Percentiles rank a stretch among this genome's conserved stretches.
Evolutionary conservation across 1,140 invertebrate species (phyloP).

Genomic region (Macrobrachium nipponense): DNA sequence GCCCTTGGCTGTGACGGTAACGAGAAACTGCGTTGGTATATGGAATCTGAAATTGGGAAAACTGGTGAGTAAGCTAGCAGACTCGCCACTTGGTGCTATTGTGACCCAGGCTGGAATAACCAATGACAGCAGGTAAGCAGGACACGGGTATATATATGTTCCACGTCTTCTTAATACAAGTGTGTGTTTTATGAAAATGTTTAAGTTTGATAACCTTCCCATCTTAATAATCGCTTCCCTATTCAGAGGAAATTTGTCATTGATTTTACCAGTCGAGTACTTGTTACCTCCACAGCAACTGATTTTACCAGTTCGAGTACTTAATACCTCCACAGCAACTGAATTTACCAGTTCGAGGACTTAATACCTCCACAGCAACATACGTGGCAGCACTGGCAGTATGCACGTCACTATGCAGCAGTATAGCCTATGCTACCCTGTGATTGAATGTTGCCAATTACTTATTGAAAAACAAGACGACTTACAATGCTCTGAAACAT

Average conservation of each 20-base stretch:
- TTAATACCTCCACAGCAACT: too few relatives aligned
- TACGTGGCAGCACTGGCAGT: neutral
- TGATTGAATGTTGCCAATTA: too few relatives aligned
- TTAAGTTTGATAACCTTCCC: too few relatives aligned
- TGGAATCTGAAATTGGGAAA: conserved; percentile 93
- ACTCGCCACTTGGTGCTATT: conserved; percentile 92
- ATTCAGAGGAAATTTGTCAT: too few relatives aligned
- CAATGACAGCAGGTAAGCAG: conserved; percentile 78
- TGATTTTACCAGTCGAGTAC: too few relatives aligned
- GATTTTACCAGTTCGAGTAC: too few relatives aligned
- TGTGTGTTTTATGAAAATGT: neutral
- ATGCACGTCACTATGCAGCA: neutral
- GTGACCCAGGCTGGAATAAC: conserved; percentile 93
- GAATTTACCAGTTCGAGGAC: too few relatives aligned
- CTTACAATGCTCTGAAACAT: too few relatives aligned
- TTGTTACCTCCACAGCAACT: too few relatives aligned
- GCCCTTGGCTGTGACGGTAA: conserved; percentile 86
- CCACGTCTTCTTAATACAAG: neutral
- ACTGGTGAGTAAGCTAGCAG: conserved; percentile 86
- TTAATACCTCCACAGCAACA: too few relatives aligned
- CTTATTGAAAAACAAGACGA: too few relatives aligned
- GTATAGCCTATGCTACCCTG: too few relatives aligned
- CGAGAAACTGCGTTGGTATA: conserved; percentile 91
- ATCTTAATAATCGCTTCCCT: neutral
- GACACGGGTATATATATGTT: neutral